Base-by-base conservation (phyloP, 2,888 invertebrate genomes). In the Amorpha juglandis region DNA sequence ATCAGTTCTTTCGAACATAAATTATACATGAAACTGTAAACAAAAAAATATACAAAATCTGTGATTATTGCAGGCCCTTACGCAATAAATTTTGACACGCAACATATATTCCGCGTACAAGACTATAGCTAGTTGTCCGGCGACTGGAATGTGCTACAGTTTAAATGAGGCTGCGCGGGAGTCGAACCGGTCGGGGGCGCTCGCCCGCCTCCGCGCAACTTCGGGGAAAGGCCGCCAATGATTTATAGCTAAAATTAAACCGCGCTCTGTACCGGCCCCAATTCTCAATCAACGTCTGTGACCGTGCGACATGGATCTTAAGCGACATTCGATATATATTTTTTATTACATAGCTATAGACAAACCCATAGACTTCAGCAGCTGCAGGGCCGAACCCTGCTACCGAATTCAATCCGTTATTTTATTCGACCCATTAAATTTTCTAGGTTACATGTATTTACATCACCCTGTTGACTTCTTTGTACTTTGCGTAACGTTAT, bases 61-160 rank as follows among this genome's bases (percentile, higher is more conserved):
- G 8, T 11, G 1, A 9, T 3, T 42, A 6, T 12, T 1, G 14
- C 45, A 21, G 9, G 6, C 47, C 1, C 9, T 4, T 47, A 27
- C 50, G 27, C 16, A 16, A 11, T 21, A 6, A 19, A 53, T 21
- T 21, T 27, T 4, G 7, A 19, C 16, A 2, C 1, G 6, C 45
- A 70, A 71, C 65, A 70, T 62, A 69, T 27, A 27, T 27, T 27
- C 4, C 1, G 27, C 27, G 69, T 66, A 63, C 78, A 67, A 42
- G 74, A 81, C 90, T 91, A 91, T 83, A 83, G 77, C 85, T 89
- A 82, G 70, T 70, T 72, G 75, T 76, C 71, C 80, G 76, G 76
- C 74, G 78, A 73, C 72, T 82, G 92, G 93, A 93, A 93, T 93
- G 92, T 93, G 92, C 92, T 92, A 92, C 92, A 92, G 92, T 92